Conservation (phyloP, 2,797 vertebrate genomes). For the Benthosema pterotum region DNA sequence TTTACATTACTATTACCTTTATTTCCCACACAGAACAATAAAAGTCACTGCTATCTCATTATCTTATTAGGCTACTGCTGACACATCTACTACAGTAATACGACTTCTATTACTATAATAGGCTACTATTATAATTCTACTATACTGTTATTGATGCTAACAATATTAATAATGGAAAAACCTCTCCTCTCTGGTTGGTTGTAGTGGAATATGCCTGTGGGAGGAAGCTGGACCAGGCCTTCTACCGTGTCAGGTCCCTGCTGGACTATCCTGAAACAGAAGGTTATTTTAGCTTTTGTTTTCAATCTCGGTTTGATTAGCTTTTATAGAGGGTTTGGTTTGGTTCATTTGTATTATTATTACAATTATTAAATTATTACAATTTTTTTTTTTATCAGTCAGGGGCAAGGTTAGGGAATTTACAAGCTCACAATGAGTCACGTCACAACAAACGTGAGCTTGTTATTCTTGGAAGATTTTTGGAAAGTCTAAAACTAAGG, state of each 20-base stretch:
- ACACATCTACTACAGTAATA: neutral
- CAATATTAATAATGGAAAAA: neutral
- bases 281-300: neutral
- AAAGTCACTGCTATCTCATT: too few relatives aligned
- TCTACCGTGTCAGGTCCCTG: constrained; percentile 43
- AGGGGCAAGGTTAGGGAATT: too few relatives aligned
- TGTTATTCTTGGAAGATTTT: too few relatives aligned
- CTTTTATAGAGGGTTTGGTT: too few relatives aligned
- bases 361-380: too few relatives aligned
- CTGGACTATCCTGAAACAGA: constrained; percentile 5
- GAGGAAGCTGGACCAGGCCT: constrained; percentile 38
- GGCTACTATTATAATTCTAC: neutral
- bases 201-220: constrained; percentile 75
- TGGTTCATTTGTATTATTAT: too few relatives aligned
- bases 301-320: neutral
- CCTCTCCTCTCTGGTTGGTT: neutral
- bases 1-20: too few relatives aligned
- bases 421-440: too few relatives aligned
- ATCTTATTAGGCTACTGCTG: neutral
- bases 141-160: neutral
- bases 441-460: too few relatives aligned
- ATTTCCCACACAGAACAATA: too few relatives aligned
- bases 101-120: neutral
- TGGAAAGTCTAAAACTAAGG: too few relatives aligned
- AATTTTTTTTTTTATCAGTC: too few relatives aligned